A percentile compares a stretch with the other conserved stretches of the same genome.
Evolutionary conservation across 2,113 vertebrate genomes (phyloP).

Genomic region (Macaca mulatta): DNA sequence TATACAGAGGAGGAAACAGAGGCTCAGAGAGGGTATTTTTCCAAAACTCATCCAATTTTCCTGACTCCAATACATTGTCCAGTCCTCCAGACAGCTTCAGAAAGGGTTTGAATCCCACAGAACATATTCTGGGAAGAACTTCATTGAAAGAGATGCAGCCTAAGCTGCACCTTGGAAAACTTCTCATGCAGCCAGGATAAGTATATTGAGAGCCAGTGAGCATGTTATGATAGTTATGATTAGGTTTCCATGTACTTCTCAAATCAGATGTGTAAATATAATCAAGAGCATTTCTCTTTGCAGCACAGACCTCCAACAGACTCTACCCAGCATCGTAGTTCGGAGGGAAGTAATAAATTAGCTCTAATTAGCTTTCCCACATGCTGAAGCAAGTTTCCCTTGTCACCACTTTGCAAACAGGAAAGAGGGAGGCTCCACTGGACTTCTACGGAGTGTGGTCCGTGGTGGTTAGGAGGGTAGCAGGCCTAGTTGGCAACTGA

Average conservation of each 20-base stretch:
- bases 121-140: background rate
- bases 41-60: background rate
- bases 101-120: background rate
- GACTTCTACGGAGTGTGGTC: background rate
- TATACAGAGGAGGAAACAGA: background rate
- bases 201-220: background rate
- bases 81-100: background rate
- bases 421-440: background rate
- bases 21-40: background rate
- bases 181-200: background rate
- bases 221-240: conserved; percentile 53
- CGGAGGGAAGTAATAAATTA: conserved; percentile 72
- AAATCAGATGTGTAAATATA: conserved; percentile 77
- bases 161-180: background rate
- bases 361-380: conserved; percentile 72
- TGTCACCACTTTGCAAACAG: background rate
- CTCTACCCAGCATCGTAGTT: conserved; percentile 56
- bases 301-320: conserved; percentile 57
- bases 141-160: background rate
- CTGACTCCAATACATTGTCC: background rate
- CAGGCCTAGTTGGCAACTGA: fast-evolving
- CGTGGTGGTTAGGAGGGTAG: background rate
- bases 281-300: conserved; percentile 67
- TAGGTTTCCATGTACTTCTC: conserved; percentile 62
- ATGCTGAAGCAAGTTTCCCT: conserved; percentile 38